phyloP scores from a whole-genome alignment of 1,140 invertebrate species.

The Pogonomyrmex californicus region DNA sequence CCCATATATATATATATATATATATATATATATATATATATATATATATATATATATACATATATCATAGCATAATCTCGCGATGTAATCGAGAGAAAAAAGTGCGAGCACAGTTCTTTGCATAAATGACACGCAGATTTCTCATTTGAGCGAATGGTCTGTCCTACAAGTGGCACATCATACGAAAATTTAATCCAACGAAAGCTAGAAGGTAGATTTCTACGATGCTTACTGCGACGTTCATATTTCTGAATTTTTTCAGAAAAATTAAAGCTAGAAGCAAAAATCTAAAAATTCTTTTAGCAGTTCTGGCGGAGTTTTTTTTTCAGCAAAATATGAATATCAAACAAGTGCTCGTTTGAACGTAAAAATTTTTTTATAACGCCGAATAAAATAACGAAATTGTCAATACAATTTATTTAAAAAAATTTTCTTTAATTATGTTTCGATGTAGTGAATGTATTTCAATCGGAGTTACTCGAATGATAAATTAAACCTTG shows the following conservation, averaged over 20 bases:
- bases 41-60: not conserved
- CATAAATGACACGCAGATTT: not conserved
- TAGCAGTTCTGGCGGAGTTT: not conserved
- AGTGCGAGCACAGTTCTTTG: not conserved
- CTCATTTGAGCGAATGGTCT: not conserved
- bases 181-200: not conserved
- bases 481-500: not conserved
- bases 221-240: not conserved
- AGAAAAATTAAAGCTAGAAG: not conserved
- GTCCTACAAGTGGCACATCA: not conserved
- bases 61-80: conserved; percentile 5
- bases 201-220: not conserved
- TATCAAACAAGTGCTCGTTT: not conserved
- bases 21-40: no score
- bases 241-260: not conserved
- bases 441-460: not conserved
- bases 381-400: not conserved
- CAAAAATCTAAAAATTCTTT: not conserved
- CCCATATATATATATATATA: not conserved
- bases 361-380: not conserved
- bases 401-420: not conserved
- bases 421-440: not conserved
- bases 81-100: not conserved
- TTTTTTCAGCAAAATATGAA: not conserved
- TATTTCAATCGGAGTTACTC: not conserved